Conservation (phyloP, 2,888 invertebrate genomes). For the Sinelater perroti region DNA sequence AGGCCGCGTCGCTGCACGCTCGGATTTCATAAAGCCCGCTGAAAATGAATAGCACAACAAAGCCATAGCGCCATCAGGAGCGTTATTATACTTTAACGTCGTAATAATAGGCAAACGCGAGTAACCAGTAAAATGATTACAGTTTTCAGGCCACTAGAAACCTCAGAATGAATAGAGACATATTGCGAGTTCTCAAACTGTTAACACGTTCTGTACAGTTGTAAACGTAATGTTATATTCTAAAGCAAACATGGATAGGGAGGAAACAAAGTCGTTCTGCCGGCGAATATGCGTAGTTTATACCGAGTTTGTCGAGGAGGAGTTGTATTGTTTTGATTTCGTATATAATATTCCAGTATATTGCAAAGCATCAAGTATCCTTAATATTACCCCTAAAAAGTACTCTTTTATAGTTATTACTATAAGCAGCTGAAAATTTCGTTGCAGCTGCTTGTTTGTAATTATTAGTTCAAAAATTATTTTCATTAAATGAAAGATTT, state of each 20-base stretch:
- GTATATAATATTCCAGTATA: slow-evolving; percentile 1
- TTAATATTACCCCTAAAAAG: slow-evolving; percentile 2
- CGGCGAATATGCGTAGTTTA: slow-evolving; percentile 15
- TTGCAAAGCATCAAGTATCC: slow-evolving; percentile 1
- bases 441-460: no score
- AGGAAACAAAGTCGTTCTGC: slow-evolving; percentile 23
- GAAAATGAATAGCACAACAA: slow-evolving; percentile 1
- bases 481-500: slow-evolving; percentile 18
- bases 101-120: slow-evolving; percentile 16
- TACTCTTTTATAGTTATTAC: no score
- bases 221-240: slow-evolving; percentile 25
- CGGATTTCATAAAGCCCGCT: slow-evolving; percentile 1
- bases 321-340: slow-evolving; percentile 21
- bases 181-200: slow-evolving; percentile 25
- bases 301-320: slow-evolving; percentile 3
- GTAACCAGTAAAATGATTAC: slow-evolving; percentile 19
- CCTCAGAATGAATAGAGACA: slow-evolving; percentile 21
- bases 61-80: background rate
- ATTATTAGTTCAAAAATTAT: background rate
- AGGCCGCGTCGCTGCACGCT: no score
- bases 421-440: background rate
- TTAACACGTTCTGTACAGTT: slow-evolving; percentile 26
- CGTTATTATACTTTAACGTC: slow-evolving; percentile 11
- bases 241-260: slow-evolving; percentile 25
- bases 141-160: slow-evolving; percentile 19